Conservation (phyloP, 2,113 vertebrate genomes). For the Quiscalus mexicanus region DNA sequence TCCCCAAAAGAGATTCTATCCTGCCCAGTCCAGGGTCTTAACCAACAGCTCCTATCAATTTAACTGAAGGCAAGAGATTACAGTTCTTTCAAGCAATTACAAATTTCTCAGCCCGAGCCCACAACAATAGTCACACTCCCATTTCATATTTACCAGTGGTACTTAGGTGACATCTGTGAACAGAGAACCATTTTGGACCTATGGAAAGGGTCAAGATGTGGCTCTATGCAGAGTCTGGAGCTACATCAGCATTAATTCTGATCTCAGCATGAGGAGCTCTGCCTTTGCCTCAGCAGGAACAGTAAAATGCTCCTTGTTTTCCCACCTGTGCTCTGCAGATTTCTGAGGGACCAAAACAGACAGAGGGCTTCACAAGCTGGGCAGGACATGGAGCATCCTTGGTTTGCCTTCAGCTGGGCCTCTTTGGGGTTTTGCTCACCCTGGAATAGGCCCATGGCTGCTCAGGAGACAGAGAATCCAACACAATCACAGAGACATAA, state of each 20-base stretch:
- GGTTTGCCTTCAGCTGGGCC: neutral
- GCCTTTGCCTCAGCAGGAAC: neutral
- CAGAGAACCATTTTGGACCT: neutral
- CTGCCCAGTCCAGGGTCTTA: neutral
- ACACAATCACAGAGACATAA: neutral
- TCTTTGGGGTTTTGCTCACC: neutral
- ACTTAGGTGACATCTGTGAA: neutral
- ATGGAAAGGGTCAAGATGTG: neutral
- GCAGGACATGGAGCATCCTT: neutral
- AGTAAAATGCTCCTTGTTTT: neutral
- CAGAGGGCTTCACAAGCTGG: neutral
- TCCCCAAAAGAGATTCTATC: neutral
- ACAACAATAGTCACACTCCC: fast-evolving
- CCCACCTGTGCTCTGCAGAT: neutral
- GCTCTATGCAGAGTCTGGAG: neutral
- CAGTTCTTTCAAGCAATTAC: neutral
- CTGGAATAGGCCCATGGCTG: neutral
- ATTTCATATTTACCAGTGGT: neutral
- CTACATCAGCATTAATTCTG: neutral
- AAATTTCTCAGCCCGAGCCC: neutral
- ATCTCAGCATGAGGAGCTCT: neutral
- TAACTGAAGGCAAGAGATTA: neutral
- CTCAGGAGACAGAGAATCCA: neutral
- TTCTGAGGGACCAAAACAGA: neutral
- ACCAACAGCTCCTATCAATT: neutral